Base-by-base conservation (phyloP, 1,140 invertebrate genomes). In the Orius laevigatus region DNA sequence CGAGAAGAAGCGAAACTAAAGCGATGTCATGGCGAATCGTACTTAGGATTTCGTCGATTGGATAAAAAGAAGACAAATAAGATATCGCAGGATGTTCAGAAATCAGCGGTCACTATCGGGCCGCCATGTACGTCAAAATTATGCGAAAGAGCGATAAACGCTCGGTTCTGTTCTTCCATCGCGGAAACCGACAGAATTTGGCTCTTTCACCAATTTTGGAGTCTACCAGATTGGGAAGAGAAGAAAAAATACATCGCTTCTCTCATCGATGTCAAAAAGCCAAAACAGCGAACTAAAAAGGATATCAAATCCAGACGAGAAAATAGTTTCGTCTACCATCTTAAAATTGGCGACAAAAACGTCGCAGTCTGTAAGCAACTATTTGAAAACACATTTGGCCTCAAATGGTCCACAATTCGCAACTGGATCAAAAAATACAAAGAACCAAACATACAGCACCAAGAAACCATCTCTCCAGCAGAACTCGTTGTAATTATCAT, bases 201-300 rank as follows among this genome's bases (percentile, higher is more conserved):
- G 12, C 40, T 42, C 4, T 42, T 42, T 15, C 12, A 42, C n/a
- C n/a, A 19, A 16, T 42, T 42, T 42, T 42, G 40, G 40, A 19
- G 16, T 11, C 5, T 42, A 11, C 10, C 40, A 5, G 40, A 19
- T 14, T 42, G 40, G 40, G 40, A 42, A 42, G 40, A 42, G 11
- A 42, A 42, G 16, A 42, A 42, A 16, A 38, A 42, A 15, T 42
- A 42, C 18, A 42, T 42, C 19, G 40, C 40, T 19, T 42, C 40
- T 19, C 40, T 42, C 40, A 42, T 42, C 19, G 16, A 19, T 19
- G 18, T 42, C 19, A 19, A 14, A 16, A 14, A 14, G 14, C 40
- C 18, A 19, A 42, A 42, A 42, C 40, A 14, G 18, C 40, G 40
- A 3, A 42, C 40, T 3, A 42, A 11, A 16, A 42, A 25, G 8